Conservation (phyloP, 2,888 invertebrate species). For the Drosophila fungiperda region DNA sequence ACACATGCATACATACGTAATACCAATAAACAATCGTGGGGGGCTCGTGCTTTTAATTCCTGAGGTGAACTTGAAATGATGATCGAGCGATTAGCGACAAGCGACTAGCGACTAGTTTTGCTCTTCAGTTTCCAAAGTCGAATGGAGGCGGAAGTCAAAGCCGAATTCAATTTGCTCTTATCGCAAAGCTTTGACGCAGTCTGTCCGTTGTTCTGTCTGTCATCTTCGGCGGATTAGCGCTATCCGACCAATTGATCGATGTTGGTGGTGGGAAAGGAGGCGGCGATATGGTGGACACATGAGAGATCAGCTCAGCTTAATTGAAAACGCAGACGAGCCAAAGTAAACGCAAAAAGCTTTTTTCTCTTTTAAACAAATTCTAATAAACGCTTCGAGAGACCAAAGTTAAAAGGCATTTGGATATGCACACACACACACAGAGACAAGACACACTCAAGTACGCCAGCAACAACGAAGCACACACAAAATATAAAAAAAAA, state of each 20-base stretch:
- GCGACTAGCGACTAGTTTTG: slow-evolving; percentile 44
- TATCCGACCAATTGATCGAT: not conserved
- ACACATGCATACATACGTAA: slow-evolving; percentile 8
- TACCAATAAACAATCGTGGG: slow-evolving; percentile 61
- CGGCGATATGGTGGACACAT: not conserved
- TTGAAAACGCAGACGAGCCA: slow-evolving; percentile 66
- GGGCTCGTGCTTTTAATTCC: slow-evolving; percentile 77
- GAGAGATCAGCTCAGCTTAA: slow-evolving; percentile 48
- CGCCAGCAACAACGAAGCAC: slow-evolving; percentile 10
- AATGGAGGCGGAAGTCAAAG: slow-evolving; percentile 61
- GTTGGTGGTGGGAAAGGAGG: not conserved
- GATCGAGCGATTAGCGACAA: slow-evolving; percentile 3
- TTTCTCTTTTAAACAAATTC: slow-evolving; percentile 47
- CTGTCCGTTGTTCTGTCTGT: slow-evolving; percentile 6
- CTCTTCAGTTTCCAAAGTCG: slow-evolving; percentile 44
- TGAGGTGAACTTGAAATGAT: slow-evolving; percentile 63
- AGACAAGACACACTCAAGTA: slow-evolving; percentile 28
- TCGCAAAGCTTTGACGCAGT: slow-evolving; percentile 35
- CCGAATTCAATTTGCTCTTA: slow-evolving; percentile 37
- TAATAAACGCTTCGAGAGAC: slow-evolving; percentile 54
- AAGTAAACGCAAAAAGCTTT: slow-evolving; percentile 51
- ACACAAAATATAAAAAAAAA: slow-evolving; percentile 23
- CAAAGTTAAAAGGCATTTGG: slow-evolving; percentile 64
- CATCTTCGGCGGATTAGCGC: slow-evolving; percentile 31
- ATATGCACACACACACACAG: slow-evolving; percentile 53